phyloP scores from a whole-genome alignment of 2,888 invertebrate genomes.

The Anodontia alba region DNA sequence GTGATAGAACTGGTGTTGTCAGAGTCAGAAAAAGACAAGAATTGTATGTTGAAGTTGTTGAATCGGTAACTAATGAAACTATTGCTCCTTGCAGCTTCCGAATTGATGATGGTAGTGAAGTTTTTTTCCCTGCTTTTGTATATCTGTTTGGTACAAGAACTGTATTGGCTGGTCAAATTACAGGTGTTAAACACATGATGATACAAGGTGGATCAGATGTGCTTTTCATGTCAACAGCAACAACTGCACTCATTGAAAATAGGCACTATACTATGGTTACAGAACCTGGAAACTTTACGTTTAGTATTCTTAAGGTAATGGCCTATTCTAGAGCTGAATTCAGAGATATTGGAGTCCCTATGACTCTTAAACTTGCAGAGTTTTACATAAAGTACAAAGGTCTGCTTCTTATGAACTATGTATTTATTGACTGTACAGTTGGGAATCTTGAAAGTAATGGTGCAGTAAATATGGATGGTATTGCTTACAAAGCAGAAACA shows the following conservation, averaged over 20 bases:
- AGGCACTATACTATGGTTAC: constrained; percentile 69
- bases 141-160: constrained; percentile 73
- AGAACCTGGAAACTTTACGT: constrained; percentile 72
- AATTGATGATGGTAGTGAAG: constrained; percentile 68
- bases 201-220: constrained; percentile 69
- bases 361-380: constrained; percentile 62
- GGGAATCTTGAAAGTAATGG: constrained; percentile 73
- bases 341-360: constrained; percentile 58
- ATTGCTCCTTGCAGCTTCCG: constrained; percentile 75
- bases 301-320: constrained; percentile 65
- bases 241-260: constrained; percentile 73
- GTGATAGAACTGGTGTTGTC: constrained; percentile 74
- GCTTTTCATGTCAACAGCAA: constrained; percentile 68
- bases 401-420: constrained; percentile 69
- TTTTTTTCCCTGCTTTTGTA: constrained; percentile 67
- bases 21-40: constrained; percentile 67
- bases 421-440: constrained; percentile 64
- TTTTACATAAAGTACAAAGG: constrained; percentile 74
- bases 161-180: constrained; percentile 71
- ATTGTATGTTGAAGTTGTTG: constrained; percentile 73
- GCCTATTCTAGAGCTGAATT: constrained; percentile 70
- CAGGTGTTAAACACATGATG: constrained; percentile 67
- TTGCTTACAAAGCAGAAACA: constrained; percentile 63
- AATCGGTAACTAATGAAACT: constrained; percentile 72
- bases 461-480: constrained; percentile 69